Conservation (phyloP, 2,113 vertebrate species). For the Laticauda colubrina region DNA sequence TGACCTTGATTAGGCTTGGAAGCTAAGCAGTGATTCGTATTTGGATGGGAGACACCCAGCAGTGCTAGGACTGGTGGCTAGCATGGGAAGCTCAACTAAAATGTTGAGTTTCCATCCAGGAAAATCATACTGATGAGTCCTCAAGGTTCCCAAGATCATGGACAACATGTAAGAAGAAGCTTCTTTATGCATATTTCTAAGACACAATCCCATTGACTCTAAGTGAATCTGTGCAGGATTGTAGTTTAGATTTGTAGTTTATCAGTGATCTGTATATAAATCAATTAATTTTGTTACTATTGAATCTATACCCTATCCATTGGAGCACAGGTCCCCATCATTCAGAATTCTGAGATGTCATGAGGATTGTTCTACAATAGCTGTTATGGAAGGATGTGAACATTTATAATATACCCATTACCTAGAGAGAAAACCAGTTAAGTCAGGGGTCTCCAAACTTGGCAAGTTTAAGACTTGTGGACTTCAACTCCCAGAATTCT, state of each 20-base stretch:
- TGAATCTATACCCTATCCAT: too few relatives aligned
- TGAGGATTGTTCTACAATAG: too few relatives aligned
- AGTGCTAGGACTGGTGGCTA: neutral
- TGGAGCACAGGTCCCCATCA: too few relatives aligned
- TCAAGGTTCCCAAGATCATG: neutral
- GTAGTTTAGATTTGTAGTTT: constrained; percentile 5
- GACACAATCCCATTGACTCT: neutral
- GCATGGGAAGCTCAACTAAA: neutral
- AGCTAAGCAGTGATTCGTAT: neutral
- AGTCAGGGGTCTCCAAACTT: too few relatives aligned
- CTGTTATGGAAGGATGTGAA: too few relatives aligned
- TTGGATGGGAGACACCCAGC: neutral
- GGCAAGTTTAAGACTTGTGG: too few relatives aligned
- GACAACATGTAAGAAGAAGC: neutral
- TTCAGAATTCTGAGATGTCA: too few relatives aligned
- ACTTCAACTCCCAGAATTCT: too few relatives aligned
- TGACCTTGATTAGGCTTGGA: neutral
- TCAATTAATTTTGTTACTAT: neutral
- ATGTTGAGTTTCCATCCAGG: neutral
- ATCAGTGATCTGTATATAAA: constrained; percentile 9
- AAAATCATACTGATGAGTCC: neutral
- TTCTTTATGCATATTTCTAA: neutral
- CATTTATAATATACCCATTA: too few relatives aligned
- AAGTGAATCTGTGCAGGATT: neutral
- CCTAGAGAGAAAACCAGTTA: too few relatives aligned